phyloP scores from a whole-genome alignment of 2,797 vertebrate species.

The Xenentodon cancila region DNA sequence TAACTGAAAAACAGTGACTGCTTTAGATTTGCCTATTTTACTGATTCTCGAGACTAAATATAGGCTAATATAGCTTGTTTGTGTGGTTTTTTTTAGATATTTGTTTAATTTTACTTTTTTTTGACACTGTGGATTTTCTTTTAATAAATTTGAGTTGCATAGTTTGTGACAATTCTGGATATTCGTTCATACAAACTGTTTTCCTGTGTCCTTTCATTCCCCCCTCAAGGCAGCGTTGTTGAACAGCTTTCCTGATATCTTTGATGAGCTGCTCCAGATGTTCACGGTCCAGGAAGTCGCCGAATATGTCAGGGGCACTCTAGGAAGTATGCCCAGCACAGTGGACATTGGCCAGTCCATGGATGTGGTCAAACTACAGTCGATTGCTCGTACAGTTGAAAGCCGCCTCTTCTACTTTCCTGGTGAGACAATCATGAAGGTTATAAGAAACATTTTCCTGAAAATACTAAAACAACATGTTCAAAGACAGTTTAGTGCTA shows the following conservation, averaged over 20 bases:
- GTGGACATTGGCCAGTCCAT: constrained; percentile 98
- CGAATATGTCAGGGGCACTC: constrained; percentile 94
- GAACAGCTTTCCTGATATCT: constrained; percentile 98
- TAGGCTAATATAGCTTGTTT: background rate
- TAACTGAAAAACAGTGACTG: constrained; percentile 8
- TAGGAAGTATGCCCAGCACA: constrained; percentile 98
- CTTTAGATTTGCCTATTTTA: constrained; percentile 1
- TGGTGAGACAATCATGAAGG: constrained; percentile 76
- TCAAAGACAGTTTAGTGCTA: background rate
- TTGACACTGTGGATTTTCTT: background rate
- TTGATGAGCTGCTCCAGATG: constrained; percentile 98
- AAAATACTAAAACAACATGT: background rate
- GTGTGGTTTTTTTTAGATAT: background rate
- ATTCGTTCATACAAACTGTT: constrained; percentile 1
- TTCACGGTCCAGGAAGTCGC: constrained; percentile 98
- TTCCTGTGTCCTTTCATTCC: constrained; percentile 18
- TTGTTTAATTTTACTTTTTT: background rate
- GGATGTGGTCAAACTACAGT: constrained; percentile 99
- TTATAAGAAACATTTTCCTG: constrained; percentile 7
- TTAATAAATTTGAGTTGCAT: background rate
- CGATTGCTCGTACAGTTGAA: constrained; percentile 96
- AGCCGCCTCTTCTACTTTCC: constrained; percentile 97
- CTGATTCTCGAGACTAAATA: constrained; percentile 1
- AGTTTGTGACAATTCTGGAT: background rate
- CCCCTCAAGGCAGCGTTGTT: constrained; percentile 90